Conservation (phyloP, 2,113 vertebrate species). For the Nyctibius bracteatus region DNA sequence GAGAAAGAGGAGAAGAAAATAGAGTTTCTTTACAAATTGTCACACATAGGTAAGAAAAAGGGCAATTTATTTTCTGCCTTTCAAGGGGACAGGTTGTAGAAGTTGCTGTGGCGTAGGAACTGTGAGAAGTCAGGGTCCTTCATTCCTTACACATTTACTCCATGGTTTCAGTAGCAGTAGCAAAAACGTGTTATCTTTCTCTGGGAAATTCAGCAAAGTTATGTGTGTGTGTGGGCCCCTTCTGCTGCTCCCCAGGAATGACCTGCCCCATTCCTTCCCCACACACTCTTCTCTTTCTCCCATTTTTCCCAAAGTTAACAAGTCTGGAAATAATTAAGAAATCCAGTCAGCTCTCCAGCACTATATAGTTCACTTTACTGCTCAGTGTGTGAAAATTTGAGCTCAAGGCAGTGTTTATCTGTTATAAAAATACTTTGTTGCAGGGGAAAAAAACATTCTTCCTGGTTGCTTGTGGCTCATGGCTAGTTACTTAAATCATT, state of each 20-base stretch:
- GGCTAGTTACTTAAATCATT: background rate
- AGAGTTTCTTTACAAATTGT: background rate
- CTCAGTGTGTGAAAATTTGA: constrained; percentile 52
- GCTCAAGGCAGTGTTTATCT: constrained; percentile 35
- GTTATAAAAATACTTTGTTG: constrained; percentile 32
- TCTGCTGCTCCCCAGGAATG: background rate
- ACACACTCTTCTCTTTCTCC: background rate
- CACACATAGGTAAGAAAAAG: background rate
- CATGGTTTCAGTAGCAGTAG: background rate
- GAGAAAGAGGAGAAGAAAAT: background rate
- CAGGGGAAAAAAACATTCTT: background rate
- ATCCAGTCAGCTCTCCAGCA: constrained; percentile 12
- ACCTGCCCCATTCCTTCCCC: background rate
- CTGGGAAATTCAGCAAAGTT: background rate
- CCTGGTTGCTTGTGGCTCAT: background rate
- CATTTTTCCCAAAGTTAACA: constrained; percentile 19
- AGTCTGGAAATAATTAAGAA: constrained; percentile 60
- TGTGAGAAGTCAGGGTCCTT: background rate
- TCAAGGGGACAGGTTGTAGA: background rate
- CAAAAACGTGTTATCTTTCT: background rate
- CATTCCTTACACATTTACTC: background rate
- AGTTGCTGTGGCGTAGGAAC: background rate
- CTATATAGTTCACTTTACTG: constrained; percentile 50
- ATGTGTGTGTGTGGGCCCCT: background rate
- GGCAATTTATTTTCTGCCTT: background rate